phyloP scores from a whole-genome alignment of 2,113 vertebrate genomes.

The Furnarius figulus region DNA sequence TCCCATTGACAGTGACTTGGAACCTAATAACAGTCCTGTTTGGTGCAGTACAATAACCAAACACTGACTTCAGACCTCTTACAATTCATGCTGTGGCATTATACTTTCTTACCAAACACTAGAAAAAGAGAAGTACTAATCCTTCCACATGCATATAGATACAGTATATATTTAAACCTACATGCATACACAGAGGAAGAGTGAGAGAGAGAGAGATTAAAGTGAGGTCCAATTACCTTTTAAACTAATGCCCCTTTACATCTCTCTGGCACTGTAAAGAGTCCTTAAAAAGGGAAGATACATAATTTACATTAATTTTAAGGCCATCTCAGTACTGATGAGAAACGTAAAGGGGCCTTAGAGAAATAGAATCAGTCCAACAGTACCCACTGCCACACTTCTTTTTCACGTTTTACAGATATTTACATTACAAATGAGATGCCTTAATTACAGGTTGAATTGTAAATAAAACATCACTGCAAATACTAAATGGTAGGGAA shows the following conservation, averaged over 20 bases:
- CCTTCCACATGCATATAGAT: background rate
- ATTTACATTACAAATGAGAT: constrained; percentile 42
- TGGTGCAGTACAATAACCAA: background rate
- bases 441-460: constrained; percentile 33
- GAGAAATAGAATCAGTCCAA: background rate
- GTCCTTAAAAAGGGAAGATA: background rate
- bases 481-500: constrained; percentile 32
- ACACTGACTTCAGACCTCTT: background rate
- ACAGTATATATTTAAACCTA: background rate
- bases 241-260: background rate
- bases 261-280: background rate
- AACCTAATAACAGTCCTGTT: background rate
- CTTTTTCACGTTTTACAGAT: background rate
- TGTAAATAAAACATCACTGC: constrained; percentile 45
- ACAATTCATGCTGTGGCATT: background rate
- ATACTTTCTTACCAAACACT: background rate
- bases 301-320: constrained; percentile 7
- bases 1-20: background rate
- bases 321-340: background rate
- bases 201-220: background rate
- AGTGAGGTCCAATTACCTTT: background rate
- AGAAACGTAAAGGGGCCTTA: background rate
- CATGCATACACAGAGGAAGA: background rate
- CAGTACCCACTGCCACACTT: background rate
- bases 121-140: background rate